Percentiles rank a stretch among this genome's conserved stretches.
Conservation (phyloP, 2,113 vertebrate species). For the Corythornis vintsioides region DNA sequence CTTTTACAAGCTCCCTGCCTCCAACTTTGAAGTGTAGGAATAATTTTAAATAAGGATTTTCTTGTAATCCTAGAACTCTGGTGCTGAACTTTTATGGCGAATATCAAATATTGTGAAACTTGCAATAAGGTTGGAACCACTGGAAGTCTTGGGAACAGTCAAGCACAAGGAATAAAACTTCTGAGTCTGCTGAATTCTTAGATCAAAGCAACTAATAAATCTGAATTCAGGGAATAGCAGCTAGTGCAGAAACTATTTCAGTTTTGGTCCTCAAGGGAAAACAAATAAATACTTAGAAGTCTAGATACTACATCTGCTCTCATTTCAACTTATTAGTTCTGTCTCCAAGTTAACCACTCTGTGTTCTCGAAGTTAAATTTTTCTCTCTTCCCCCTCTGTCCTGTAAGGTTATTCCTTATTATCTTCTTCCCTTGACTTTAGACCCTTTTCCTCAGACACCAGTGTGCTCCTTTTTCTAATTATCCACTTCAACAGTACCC, state of each 20-base stretch:
- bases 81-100: neutral
- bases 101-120: conserved; percentile 35
- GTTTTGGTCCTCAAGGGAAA: neutral
- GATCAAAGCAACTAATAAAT: conserved; percentile 54
- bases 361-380: neutral
- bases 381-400: neutral
- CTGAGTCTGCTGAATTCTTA: neutral
- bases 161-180: conserved; percentile 22
- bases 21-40: neutral
- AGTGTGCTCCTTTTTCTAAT: neutral
- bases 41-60: conserved; percentile 16
- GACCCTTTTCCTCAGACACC: neutral
- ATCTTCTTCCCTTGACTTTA: neutral
- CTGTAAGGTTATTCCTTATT: neutral
- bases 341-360: neutral
- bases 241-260: neutral
- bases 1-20: neutral
- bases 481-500: neutral
- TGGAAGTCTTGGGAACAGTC: conserved; percentile 2
- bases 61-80: conserved; percentile 34
- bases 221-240: neutral
- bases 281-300: neutral
- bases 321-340: neutral
- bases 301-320: neutral
- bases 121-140: conserved; percentile 14